These are phyloP conservation scores for Desmodus rotundus DNA, from an alignment of 2,113 vertebrate genomes.

Conservation along the genomic window DNA sequence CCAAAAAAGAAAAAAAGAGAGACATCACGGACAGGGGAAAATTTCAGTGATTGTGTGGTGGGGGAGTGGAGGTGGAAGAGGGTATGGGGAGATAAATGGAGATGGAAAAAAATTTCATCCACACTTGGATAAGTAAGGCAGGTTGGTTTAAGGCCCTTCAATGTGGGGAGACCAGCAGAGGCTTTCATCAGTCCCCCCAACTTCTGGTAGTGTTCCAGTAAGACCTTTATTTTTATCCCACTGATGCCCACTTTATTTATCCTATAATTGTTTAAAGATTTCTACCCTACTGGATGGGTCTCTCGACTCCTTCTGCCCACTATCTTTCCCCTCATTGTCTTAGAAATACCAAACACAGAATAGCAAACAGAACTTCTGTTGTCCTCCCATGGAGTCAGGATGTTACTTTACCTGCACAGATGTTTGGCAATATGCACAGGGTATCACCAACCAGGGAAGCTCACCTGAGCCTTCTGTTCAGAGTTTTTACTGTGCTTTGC, in stretches of 20 bases:
- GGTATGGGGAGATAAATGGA: no score
- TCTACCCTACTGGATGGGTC: no score
- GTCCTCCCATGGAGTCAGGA: not conserved
- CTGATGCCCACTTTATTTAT: accelerated
- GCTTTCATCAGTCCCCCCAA: no score
- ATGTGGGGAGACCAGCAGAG: not conserved
- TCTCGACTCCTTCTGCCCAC: not conserved
- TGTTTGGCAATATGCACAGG: not conserved
- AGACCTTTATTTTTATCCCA: not conserved
- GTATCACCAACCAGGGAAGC: not conserved
- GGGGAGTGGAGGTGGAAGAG: no score
- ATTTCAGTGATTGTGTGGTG: no score
- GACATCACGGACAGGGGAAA: no score
- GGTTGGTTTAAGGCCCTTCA: not conserved
- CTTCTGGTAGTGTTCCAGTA: not conserved
- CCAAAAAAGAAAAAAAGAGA: no score
- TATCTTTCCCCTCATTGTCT: no score
- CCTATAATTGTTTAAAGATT: not conserved
- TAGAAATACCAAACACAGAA: no score
- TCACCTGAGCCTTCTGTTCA: not conserved
- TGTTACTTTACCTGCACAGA: not conserved
- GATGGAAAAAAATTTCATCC: not conserved
- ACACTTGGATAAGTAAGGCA: not conserved
- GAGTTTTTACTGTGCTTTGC: not conserved
- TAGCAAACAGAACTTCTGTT: not conserved